These are phyloP conservation scores for Abrostola tripartita DNA, from an alignment of 2,888 invertebrate species.

Conservation along the genomic window DNA sequence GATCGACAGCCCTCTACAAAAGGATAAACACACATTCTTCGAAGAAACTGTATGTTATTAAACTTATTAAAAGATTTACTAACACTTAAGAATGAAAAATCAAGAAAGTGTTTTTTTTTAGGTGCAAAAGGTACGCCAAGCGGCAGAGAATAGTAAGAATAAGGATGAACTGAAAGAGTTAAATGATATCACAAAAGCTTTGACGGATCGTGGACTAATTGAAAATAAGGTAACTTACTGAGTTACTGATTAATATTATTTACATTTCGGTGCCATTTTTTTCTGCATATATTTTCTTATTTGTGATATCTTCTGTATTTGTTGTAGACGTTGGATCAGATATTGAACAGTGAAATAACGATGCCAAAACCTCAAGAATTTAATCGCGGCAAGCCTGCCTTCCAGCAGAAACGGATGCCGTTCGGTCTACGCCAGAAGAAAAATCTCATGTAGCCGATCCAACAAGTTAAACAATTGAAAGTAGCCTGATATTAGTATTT, in stretches of 20 bases:
- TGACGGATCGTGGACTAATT: slow-evolving; percentile 86
- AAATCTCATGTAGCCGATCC: slow-evolving; percentile 34
- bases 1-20: slow-evolving; percentile 83
- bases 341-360: slow-evolving; percentile 72
- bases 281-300: too few species aligned
- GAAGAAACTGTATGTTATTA: slow-evolving; percentile 88
- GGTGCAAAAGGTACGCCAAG: slow-evolving; percentile 85
- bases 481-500: slow-evolving; percentile 27
- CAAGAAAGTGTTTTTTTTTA: slow-evolving; percentile 54
- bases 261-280: background rate
- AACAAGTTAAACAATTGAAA: slow-evolving; percentile 7
- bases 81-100: too few species aligned
- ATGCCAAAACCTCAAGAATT: slow-evolving; percentile 35
- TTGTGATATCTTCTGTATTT: background rate
- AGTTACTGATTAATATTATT: background rate
- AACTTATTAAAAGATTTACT: background rate
- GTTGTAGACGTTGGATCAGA: slow-evolving; percentile 74
- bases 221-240: slow-evolving; percentile 73
- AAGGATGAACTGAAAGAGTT: slow-evolving; percentile 88
- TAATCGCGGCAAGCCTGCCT: slow-evolving; percentile 56
- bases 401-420: slow-evolving; percentile 61
- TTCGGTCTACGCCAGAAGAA: slow-evolving; percentile 65
- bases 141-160: slow-evolving; percentile 81
- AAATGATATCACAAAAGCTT: slow-evolving; percentile 84
- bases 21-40: slow-evolving; percentile 89